Base-by-base conservation (phyloP, 2,797 vertebrate species). In the Myotis findleyi region DNA sequence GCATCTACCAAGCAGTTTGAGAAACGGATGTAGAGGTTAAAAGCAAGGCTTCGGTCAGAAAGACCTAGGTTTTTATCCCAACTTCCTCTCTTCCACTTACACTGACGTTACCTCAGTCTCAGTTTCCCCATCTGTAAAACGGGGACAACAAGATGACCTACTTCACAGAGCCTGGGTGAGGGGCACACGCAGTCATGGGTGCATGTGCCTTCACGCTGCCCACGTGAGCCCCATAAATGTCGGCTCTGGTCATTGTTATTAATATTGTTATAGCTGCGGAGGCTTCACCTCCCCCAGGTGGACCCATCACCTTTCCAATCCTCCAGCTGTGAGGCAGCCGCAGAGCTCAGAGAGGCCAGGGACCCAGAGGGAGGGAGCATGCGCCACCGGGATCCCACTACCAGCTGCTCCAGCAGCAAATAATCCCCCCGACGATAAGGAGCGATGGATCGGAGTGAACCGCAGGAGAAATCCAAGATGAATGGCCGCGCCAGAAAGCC, bases 101-200 rank as follows among this genome's bases (percentile, higher is more conserved):
- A 9, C 27, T 10, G 5, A 55, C 2, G 2, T n/a, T 17, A 1
- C 30, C 55, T 66, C 47, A 89, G 20, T 8, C 47, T 76, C 72
- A 17, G 62, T 59, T 57, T 87, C 55, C 59, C 69, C 44, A n/a
- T 7, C 47, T 41, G 57, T 47, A 10, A 62, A 72, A 23, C 6
- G 27, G 72, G 51, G 14, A 53, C 5, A 6, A 6, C 8, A 53
- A 23, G 71, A 30, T 0, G 9, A 1, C 2, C 30, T 13, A 0
- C 64, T 51, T 33, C 89, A 11, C 3, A 41, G 44, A 75, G 79
- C 41, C 36, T 16, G 0, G 2, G 18, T 0, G 30, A 47, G 47
- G 47, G 4, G 30, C 57, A 33, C 21, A 2, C 2, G 14, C 38
- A 38, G 38, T 47, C 21, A 25, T 7, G 2, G 0, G 0, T 0